phyloP scores from a whole-genome alignment of 2,797 vertebrate species.

The Periophthalmus magnuspinnatus region DNA sequence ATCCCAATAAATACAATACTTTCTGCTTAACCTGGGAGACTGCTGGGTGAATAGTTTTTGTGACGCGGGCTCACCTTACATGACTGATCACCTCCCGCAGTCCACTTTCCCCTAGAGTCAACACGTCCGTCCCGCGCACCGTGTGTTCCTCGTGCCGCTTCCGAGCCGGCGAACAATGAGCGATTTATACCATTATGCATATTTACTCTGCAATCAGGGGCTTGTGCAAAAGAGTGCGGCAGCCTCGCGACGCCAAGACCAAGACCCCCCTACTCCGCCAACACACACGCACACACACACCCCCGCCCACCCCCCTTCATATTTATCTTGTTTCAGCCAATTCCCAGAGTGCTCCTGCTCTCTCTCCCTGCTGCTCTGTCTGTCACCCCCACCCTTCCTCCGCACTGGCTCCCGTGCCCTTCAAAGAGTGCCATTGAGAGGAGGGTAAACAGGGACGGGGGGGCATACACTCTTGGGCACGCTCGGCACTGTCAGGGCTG shows the following conservation, averaged over 20 bases:
- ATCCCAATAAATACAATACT: background rate
- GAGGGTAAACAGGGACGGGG: constrained; percentile 69
- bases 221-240: constrained; percentile 36
- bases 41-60: constrained; percentile 1
- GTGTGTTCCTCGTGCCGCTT: constrained; percentile 22
- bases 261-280: too few relatives aligned
- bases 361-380: constrained; percentile 19
- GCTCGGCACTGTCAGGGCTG: constrained; percentile 35
- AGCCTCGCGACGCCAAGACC: constrained; percentile 56
- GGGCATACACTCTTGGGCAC: constrained; percentile 25
- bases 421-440: constrained; percentile 77
- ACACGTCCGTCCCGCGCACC: constrained; percentile 43
- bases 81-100: constrained; percentile 63
- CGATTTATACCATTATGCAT: constrained; percentile 73
- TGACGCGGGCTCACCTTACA: constrained; percentile 11
- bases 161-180: constrained; percentile 61
- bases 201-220: constrained; percentile 73
- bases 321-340: constrained; percentile 78
- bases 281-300: too few relatives aligned
- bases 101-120: constrained; percentile 67
- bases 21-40: background rate
- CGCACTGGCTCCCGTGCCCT: constrained; percentile 44
- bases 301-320: constrained; percentile 36
- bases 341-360: constrained; percentile 66
- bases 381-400: constrained; percentile 25